Evolutionary conservation across 2,888 invertebrate species (phyloP), one percentile per base, ranked within the genome.

Genomic region (Polymixis flavicincta): DNA sequence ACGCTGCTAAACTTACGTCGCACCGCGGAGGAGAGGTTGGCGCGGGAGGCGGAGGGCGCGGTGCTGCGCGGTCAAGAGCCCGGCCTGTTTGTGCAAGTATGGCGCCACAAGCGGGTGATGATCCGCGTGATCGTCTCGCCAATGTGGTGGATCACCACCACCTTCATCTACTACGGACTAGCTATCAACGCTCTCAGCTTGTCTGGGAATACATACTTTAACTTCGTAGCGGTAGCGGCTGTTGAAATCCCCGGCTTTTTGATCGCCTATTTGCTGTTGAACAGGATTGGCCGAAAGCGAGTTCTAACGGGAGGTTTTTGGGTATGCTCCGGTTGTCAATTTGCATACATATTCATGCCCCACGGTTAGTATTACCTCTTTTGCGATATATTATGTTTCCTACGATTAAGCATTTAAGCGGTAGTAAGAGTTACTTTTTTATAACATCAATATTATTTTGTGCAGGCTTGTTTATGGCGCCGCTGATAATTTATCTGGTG

Each of bases 221-320:
- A 97, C 92, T 98, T 97, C 88, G 96, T 97, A 71, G 92, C 97
- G 50, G 97, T 97, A 4, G 92, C 97, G 0, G 90, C 97, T n/a
- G 96, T 97, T 11, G 98, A 98, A 90, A 97, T 98, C 69, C 98
- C 98, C 0, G 98, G 97, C 0, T 97, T 97, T 88, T 93, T 97
- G 85, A 85, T 97, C 42, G 97, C 97, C 0, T 97, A 97, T 69
- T 89, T 97, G 19, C 89, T 97, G 14, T 95, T 98, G 88, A 97
- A 97, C 82, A 94, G 92, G 73, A 91, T 97, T 28, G 97, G 97
- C 1, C 93, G 97, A 76, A 97, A 97, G 80, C 94, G 96, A 45
- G 97, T 97, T 0, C 91, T 97, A 2, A 96, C 95, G 60, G 93
- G 92, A 1, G 96, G 97, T 0, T 97, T 97, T 91, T 88, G 97